phyloP scores from a whole-genome alignment of 2,888 invertebrate genomes.

The Cataglyphis livida region DNA sequence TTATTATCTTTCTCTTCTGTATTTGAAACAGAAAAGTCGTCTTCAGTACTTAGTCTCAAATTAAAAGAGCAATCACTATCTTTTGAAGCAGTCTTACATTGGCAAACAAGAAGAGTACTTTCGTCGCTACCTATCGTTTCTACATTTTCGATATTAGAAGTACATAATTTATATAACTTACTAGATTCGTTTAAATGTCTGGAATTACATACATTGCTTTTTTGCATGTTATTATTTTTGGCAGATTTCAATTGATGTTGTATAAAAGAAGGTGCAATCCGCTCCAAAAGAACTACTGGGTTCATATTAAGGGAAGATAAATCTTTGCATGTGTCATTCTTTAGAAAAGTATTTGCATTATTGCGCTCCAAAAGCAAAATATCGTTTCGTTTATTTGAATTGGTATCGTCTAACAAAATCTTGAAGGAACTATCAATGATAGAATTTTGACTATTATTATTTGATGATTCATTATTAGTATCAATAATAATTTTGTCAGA shows the following conservation, averaged over 20 bases:
- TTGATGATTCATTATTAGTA: not conserved
- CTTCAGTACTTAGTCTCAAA: not conserved
- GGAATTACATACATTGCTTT: not conserved
- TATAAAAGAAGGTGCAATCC: not conserved
- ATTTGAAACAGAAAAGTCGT: not conserved
- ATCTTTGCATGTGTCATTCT: not conserved
- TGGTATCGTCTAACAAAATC: not conserved
- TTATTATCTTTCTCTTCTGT: not conserved
- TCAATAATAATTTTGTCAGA: not conserved
- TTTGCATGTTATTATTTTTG: not conserved
- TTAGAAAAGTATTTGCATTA: not conserved
- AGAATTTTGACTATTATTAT: not conserved
- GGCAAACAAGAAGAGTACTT: conserved; percentile 70
- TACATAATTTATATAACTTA: not conserved
- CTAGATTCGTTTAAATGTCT: not conserved
- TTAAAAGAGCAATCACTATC: not conserved
- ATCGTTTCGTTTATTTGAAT: not conserved
- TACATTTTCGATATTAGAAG: not conserved
- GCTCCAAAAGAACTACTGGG: conserved; percentile 33
- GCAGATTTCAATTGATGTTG: not conserved
- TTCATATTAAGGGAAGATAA: conserved; percentile 9
- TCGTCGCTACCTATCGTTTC: conserved; percentile 66
- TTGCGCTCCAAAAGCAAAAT: not conserved
- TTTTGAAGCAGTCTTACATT: conserved; percentile 50
- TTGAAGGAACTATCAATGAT: not conserved